Conservation (phyloP, 2,113 vertebrate genomes). For the Heterotilapia buettikoferi region DNA sequence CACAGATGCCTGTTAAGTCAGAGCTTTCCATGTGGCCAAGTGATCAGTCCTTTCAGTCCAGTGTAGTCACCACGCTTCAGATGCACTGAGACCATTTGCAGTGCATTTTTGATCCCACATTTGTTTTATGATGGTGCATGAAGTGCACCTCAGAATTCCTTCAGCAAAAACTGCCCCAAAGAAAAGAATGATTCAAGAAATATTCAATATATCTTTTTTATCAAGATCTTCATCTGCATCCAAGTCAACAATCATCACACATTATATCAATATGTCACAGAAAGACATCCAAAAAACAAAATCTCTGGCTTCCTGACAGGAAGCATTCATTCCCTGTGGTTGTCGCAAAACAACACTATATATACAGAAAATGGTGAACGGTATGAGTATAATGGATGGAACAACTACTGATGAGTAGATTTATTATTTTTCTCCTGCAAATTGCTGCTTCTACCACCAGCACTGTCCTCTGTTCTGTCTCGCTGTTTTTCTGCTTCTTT, state of each 20-base stretch:
- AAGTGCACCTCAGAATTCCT: not conserved
- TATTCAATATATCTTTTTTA: constrained; percentile 49
- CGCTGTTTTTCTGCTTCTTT: not conserved
- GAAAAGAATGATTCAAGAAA: constrained; percentile 32
- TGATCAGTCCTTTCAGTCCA: not conserved
- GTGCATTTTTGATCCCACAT: not conserved
- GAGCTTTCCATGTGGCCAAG: not conserved
- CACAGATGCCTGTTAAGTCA: constrained; percentile 24
- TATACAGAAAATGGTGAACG: constrained; percentile 30
- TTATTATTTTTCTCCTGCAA: constrained; percentile 30
- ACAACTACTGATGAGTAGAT: not conserved
- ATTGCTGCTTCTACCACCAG: constrained; percentile 43
- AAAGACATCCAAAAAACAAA: constrained; percentile 59
- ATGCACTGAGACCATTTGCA: not conserved
- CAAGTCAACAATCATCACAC: constrained; percentile 51
- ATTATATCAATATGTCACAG: constrained; percentile 60
- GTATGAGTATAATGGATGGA: not conserved
- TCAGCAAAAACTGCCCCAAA: not conserved
- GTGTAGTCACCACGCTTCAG: not conserved
- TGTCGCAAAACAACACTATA: constrained; percentile 33
- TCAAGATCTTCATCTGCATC: constrained; percentile 50
- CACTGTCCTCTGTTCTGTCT: not conserved
- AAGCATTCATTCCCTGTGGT: constrained; percentile 52
- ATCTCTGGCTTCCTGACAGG: constrained; percentile 51
- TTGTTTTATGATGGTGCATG: not conserved